Conservation (phyloP, 2,113 vertebrate genomes). For the Machaerirhynchus nigripectus region DNA sequence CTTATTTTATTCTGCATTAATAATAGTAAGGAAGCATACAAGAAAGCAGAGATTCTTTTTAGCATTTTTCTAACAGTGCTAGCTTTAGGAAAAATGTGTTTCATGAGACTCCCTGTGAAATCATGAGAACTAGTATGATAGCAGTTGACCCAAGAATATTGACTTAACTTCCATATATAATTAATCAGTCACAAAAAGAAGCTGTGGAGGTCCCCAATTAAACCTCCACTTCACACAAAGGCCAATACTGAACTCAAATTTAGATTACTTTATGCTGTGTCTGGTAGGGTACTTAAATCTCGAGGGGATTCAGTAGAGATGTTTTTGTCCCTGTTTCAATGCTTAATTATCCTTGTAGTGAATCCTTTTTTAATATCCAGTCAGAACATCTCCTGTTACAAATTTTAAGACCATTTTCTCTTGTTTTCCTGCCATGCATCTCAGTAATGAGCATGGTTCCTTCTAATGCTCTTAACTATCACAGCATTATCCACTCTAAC, state of each 20-base stretch:
- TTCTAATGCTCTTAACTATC: neutral
- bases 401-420: neutral
- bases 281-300: neutral
- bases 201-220: neutral
- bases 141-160: neutral
- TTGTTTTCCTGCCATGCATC: neutral
- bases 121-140: neutral
- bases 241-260: neutral
- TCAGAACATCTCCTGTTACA: neutral
- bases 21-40: neutral
- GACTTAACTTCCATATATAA: neutral
- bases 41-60: neutral
- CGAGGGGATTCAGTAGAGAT: neutral
- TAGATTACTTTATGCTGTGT: neutral
- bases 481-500: neutral
- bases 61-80: neutral
- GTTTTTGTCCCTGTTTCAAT: neutral
- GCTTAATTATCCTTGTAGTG: neutral
- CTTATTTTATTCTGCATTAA: neutral
- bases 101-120: neutral
- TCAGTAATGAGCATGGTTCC: neutral
- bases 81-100: neutral
- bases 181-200: neutral
- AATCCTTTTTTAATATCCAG: neutral
- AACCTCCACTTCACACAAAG: neutral